Conservation (phyloP, 1,140 invertebrate species). For the Zaprionus capensis region DNA sequence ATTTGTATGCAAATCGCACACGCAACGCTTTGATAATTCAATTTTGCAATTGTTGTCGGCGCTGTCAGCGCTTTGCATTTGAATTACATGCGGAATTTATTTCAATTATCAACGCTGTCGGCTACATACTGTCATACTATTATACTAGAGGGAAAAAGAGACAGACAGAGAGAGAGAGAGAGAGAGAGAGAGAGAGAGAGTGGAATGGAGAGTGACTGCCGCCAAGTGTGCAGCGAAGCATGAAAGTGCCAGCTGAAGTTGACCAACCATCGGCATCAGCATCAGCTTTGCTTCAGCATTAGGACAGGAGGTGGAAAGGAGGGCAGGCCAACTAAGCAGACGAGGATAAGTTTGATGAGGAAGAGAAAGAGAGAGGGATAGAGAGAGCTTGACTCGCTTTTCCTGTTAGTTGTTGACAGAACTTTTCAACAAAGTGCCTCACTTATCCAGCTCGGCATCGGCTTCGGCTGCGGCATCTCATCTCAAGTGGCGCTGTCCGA, state of each 20-base stretch:
- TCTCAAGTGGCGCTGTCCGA: constrained; percentile 46
- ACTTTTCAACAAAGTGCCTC: constrained; percentile 52
- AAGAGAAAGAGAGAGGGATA: background rate
- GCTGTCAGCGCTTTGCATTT: constrained; percentile 62
- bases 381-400: constrained; percentile 33
- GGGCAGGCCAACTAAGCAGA: background rate
- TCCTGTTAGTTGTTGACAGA: constrained; percentile 50
- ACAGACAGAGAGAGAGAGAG: background rate
- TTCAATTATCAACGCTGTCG: constrained; percentile 65
- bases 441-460: constrained; percentile 42
- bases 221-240: constrained; percentile 54
- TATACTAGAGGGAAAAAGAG: background rate
- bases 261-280: constrained; percentile 46
- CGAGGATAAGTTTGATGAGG: constrained; percentile 18
- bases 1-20: constrained; percentile 51
- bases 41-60: constrained; percentile 68
- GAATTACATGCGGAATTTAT: constrained; percentile 73
- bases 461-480: constrained; percentile 27
- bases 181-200: background rate
- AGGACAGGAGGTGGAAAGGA: background rate
- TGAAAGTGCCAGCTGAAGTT: constrained; percentile 53
- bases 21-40: constrained; percentile 67
- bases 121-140: constrained; percentile 10
- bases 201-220: constrained; percentile 3
- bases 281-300: constrained; percentile 10